Evolutionary conservation across 2,888 invertebrate species (phyloP), one percentile per base, ranked within the genome.

Genomic region (Dicycla oo): DNA sequence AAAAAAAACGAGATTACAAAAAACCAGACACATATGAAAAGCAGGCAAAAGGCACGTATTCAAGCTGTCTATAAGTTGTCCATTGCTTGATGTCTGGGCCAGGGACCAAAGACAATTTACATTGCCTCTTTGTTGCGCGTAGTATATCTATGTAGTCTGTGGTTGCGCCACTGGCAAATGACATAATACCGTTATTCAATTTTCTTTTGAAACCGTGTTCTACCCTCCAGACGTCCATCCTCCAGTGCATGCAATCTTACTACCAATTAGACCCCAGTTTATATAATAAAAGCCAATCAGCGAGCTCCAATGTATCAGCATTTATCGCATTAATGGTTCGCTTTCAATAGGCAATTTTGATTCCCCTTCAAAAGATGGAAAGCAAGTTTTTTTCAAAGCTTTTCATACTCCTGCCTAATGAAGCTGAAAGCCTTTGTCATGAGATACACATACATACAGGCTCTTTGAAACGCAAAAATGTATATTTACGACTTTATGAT

Each of bases 391-490:
- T 88, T 88, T 64, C 83, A 84, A 88, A 88, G 87, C 83, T 81
- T 78, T 80, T 74, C 65, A 62, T 80, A 73, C 84, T 81, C 82
- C 82, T 84, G 86, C 79, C 86, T 91, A 91, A 91, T 91, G 91
- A 91, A 88, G 84, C 88, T 72, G 88, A 90, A 91, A 82, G 82
- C 87, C 86, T 90, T 91, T 91, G 89, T 90, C 86, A 84, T 77
- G 86, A 90, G 90, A 91, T 90, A 89, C 71, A 80, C 69, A 80
- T 67, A 84, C 73, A 40, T 26, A 62, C 63, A 34, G 69, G 69
- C 47, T 70, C 80, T 86, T 81, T 78, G 70, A 72, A 65, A 67
- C 61, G 68, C 61, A 79, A 69, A 78, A 77, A 78, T 77, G 73
- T 76, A 57, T 77, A 82, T 77, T 83, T 78, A 83, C 63, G 68